Conservation (phyloP, 2,888 invertebrate genomes). For the Diadegma fenestrale region DNA sequence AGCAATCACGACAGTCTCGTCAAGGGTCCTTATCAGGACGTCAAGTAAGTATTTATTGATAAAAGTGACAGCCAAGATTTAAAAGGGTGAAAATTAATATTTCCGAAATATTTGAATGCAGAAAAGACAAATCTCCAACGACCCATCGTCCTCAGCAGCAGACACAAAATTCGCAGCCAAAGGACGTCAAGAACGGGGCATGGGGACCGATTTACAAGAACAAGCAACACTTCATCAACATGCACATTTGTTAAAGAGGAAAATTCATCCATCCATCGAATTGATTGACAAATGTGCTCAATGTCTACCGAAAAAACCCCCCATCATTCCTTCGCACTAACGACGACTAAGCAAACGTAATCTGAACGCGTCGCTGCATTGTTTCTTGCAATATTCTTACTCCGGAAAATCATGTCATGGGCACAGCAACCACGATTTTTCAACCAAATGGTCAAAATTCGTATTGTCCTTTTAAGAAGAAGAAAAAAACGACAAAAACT, state of each 20-base stretch:
- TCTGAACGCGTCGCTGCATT: constrained; percentile 42
- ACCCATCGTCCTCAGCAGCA: constrained; percentile 81
- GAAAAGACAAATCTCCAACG: constrained; percentile 79
- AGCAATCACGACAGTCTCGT: constrained; percentile 72
- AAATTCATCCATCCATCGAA: constrained; percentile 5
- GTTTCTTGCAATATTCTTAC: constrained; percentile 63
- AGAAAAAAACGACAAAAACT: constrained; percentile 8
- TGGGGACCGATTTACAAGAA: constrained; percentile 92
- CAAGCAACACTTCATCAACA: constrained; percentile 90
- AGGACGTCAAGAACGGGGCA: constrained; percentile 85
- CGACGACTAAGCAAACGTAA: constrained; percentile 51
- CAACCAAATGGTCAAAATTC: not conserved
- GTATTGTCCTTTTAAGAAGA: constrained; percentile 1
- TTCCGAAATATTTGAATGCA: constrained; percentile 60
- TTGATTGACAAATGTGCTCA: constrained; percentile 52
- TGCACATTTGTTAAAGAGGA: constrained; percentile 88
- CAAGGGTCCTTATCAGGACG: constrained; percentile 77
- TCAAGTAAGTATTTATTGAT: constrained; percentile 74
- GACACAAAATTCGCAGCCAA: constrained; percentile 80
- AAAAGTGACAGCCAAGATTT: not conserved
- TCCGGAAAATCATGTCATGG: not conserved
- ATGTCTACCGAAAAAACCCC: constrained; percentile 17
- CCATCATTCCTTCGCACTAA: constrained; percentile 66
- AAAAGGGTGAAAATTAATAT: not conserved
- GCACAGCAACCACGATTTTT: not conserved